Evolutionary conservation across 92 coral and sea anemone species (phyloP).

Genomic region (Paragorgia papillata): DNA sequence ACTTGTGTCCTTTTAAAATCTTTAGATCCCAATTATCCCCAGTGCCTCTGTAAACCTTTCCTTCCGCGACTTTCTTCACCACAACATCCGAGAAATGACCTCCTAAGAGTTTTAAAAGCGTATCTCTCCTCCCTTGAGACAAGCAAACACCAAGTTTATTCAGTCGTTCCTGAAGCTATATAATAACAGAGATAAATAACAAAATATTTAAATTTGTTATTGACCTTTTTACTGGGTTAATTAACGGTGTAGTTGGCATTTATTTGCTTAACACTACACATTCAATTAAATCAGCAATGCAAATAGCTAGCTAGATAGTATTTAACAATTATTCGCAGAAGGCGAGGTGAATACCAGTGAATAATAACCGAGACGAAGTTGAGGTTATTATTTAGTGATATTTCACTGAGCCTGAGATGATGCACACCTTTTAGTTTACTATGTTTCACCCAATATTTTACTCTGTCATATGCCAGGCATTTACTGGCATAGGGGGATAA

Average conservation of each 20-base stretch:
- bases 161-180: constrained; percentile 61
- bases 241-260: background rate
- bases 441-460: too few relatives aligned
- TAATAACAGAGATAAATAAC: background rate
- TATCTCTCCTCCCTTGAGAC: constrained; percentile 30
- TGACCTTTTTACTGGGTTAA: background rate
- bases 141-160: constrained; percentile 66
- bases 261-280: background rate
- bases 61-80: constrained; percentile 45
- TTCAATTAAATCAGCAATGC: background rate
- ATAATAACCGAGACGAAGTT: too few relatives aligned
- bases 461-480: too few relatives aligned
- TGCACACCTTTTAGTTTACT: too few relatives aligned
- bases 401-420: too few relatives aligned
- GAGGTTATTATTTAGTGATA: too few relatives aligned
- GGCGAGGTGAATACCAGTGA: too few relatives aligned
- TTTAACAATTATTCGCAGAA: too few relatives aligned
- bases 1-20: constrained; percentile 49
- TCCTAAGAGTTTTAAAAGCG: constrained; percentile 45
- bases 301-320: background rate
- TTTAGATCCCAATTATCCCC: too few relatives aligned
- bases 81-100: constrained; percentile 63
- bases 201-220: too few relatives aligned
- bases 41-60: constrained; percentile 56
- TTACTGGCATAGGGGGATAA: too few relatives aligned